Percentiles rank a stretch among this genome's conserved stretches.
Evolutionary conservation across 2,888 invertebrate species (phyloP).

Genomic region (Lordiphosa fenestrarum): DNA sequence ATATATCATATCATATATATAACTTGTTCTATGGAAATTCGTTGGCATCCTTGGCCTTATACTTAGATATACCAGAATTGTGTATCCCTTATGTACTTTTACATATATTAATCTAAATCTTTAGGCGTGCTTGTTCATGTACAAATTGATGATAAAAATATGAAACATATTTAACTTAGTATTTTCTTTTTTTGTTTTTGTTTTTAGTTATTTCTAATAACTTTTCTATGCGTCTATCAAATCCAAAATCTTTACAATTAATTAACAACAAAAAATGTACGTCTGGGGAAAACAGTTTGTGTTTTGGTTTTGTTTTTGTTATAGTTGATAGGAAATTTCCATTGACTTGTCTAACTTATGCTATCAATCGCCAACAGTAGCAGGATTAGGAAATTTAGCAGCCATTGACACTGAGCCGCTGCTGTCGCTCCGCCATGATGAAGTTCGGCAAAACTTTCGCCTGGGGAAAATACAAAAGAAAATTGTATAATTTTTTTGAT

Average conservation of each 20-base stretch:
- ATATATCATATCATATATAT: conserved; percentile 19
- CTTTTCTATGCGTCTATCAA: conserved; percentile 43
- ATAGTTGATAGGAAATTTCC: conserved; percentile 10
- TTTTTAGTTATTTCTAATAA: conserved; percentile 74
- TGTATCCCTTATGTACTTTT: conserved; percentile 6
- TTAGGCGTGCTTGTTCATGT: conserved; percentile 65
- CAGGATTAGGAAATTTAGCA: conserved; percentile 56
- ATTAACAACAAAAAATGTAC: conserved; percentile 33
- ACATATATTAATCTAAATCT: conserved; percentile 50
- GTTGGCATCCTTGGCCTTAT: conserved; percentile 53
- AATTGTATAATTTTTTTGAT: no score
- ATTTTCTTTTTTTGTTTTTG: conserved; percentile 24
- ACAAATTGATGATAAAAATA: conserved; percentile 59
- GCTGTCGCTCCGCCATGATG: conserved; percentile 82
- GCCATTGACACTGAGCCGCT: conserved; percentile 42
- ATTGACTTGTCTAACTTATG: conserved; percentile 14
- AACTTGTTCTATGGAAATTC: conserved; percentile 56
- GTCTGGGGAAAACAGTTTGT: conserved; percentile 26
- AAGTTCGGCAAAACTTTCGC: conserved; percentile 84
- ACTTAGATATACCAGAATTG: conserved; percentile 11
- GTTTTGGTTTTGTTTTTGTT: conserved; percentile 7
- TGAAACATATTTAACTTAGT: conserved; percentile 42
- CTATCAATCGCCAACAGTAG: conserved; percentile 46
- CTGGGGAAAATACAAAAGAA: conserved; percentile 74
- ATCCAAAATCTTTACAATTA: conserved; percentile 66